Base-by-base conservation (phyloP, 1,140 invertebrate species). In the Pemphigus obesinymphae region DNA sequence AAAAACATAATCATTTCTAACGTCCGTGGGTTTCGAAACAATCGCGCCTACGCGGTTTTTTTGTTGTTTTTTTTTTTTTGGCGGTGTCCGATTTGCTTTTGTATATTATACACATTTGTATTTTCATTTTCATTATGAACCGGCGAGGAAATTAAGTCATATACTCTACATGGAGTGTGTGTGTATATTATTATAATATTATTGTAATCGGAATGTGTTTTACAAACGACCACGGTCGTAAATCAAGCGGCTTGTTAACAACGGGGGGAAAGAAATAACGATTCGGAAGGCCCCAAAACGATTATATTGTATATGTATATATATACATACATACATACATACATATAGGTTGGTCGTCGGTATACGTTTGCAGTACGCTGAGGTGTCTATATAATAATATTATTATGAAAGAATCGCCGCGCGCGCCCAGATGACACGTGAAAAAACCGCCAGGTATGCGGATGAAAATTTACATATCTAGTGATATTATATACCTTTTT, bases 161-260 rank as follows among this genome's bases (percentile, higher is more conserved):
- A 40, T 10, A 40, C 10, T 5, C 37, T 40, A 40, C 23, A n/a
- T n/a, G 10, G 1, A 2, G 61, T 20, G 34, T 40, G n/a, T 37
- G 63, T 7, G 63, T 68, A 40, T 20, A 15, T 48, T 7, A 40
- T 5, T 40, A 26, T 23, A 40, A 40, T 40, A 20, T 23, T 48
- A 75, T 50, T 31, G 48, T 75, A 75, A 75, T 55, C 72, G 48
- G 31, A 75, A 75, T 75, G 48, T 15, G 48, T 53, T 75, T 75
- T 75, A 75, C 72, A 53, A n/a, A 20, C 45, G 43, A 23, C 72
- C 17, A 7, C 29, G 43, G 72, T 75, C 72, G 48, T 75, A 75
- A 75, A 75, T 75, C 72, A 75, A 75, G 31, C 72, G 20, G 29
- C 72, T 75, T 75, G 72, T 75, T 75, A 75, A 75, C 72, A 53